phyloP scores from a whole-genome alignment of 2,888 invertebrate genomes.

The Drosophila niveifrons region DNA sequence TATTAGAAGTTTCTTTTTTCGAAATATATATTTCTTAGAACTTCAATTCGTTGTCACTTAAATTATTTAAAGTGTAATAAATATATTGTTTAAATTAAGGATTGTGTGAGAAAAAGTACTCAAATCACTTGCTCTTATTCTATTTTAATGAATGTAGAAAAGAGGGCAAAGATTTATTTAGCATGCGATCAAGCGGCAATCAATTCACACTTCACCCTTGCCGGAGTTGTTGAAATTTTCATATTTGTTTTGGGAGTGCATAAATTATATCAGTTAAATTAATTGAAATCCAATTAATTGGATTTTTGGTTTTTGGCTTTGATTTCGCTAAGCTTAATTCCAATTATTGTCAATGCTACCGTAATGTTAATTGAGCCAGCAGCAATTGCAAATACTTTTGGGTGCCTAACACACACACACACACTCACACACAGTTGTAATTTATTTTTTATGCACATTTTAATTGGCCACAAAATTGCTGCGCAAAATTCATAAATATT shows the following conservation, averaged over 20 bases:
- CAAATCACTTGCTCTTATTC: too few relatives aligned
- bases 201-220: not conserved
- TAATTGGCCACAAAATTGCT: slow-evolving; percentile 50
- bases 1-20: too few relatives aligned
- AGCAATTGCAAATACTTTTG: slow-evolving; percentile 24
- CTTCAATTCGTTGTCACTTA: too few relatives aligned
- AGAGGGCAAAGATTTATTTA: too few relatives aligned
- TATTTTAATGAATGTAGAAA: too few relatives aligned
- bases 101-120: too few relatives aligned
- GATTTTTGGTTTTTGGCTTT: slow-evolving; percentile 23
- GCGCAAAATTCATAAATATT: slow-evolving; percentile 43
- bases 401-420: slow-evolving; percentile 12
- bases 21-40: too few relatives aligned
- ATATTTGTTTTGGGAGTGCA: slow-evolving; percentile 1
- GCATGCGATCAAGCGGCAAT: not conserved
- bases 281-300: slow-evolving; percentile 41
- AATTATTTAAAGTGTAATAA: too few relatives aligned
- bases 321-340: slow-evolving; percentile 30
- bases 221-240: not conserved
- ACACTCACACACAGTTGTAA: not conserved
- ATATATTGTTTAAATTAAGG: too few relatives aligned
- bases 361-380: slow-evolving; percentile 37
- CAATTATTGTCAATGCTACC: slow-evolving; percentile 38
- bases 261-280: slow-evolving; percentile 24
- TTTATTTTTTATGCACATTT: slow-evolving; percentile 38